phyloP scores from a whole-genome alignment of 2,113 vertebrate genomes.

The Hemicordylus capensis region DNA sequence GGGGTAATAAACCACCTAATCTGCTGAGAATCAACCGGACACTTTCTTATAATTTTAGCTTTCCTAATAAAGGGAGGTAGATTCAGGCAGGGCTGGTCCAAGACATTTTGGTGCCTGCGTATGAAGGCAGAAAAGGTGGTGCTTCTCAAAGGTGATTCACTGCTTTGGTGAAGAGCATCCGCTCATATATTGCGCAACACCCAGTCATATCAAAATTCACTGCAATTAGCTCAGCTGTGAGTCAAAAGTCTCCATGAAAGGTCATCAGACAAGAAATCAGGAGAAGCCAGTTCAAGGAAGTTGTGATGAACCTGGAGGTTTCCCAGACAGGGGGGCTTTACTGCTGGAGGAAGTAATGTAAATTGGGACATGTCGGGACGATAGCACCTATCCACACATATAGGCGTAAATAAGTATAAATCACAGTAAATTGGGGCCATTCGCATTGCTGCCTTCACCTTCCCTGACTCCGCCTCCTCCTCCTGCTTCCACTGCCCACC shows the following conservation, averaged over 20 bases:
- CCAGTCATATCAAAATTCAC: conserved; percentile 23
- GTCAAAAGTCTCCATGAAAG: conserved; percentile 39
- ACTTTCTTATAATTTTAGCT: background rate
- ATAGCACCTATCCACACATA: no score
- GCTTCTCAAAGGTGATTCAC: background rate
- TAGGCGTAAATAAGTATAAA: no score
- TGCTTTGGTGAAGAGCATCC: background rate
- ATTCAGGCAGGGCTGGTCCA: background rate
- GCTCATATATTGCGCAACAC: conserved; percentile 5
- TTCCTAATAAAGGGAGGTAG: background rate
- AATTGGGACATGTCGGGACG: no score
- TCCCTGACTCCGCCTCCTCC: no score
- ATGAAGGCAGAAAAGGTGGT: background rate
- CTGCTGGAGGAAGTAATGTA: no score
- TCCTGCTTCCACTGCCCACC: no score
- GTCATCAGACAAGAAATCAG: conserved; percentile 29
- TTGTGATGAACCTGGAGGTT: background rate
- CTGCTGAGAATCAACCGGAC: background rate
- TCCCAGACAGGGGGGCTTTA: no score
- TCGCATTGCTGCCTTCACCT: no score
- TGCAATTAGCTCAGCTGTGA: background rate
- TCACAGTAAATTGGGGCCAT: no score
- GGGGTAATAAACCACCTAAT: no score
- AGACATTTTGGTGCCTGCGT: background rate
- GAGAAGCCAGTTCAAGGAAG: background rate